phyloP scores from a whole-genome alignment of 23 tunicate genomes.

The Clavelina lepadiformis region DNA sequence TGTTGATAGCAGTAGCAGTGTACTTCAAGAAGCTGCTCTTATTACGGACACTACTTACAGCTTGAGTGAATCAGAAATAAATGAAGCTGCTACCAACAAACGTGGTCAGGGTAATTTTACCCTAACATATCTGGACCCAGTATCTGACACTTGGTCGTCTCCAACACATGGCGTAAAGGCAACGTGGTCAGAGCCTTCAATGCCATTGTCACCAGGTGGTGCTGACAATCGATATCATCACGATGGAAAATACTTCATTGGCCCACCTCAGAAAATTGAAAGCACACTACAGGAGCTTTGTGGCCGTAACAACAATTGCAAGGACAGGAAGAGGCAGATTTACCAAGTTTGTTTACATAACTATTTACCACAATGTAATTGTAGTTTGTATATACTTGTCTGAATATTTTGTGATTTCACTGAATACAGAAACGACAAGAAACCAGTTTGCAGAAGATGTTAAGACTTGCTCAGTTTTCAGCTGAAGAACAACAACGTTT shows the following conservation, averaged over 20 bases:
- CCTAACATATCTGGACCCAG: not conserved
- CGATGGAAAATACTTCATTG: conserved; percentile 12
- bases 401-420: too few species aligned
- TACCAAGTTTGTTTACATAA: too few species aligned
- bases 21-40: not conserved
- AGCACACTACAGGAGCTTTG: too few species aligned
- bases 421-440: too few species aligned
- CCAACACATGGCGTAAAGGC: not conserved
- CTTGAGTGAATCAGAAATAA: not conserved
- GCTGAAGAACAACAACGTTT: conserved; percentile 1
- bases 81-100: not conserved
- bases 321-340: too few species aligned
- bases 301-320: too few species aligned
- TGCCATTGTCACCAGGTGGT: not conserved
- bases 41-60: not conserved
- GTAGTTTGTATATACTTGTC: too few species aligned
- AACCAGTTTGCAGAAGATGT: not conserved
- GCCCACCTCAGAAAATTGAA: not conserved
- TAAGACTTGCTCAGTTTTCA: not conserved
- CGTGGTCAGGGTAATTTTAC: not conserved
- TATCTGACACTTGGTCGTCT: not conserved
- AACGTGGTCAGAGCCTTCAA: not conserved
- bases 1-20: not conserved
- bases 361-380: too few species aligned
- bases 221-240: not conserved